Evolutionary conservation across 2,797 vertebrate genomes (phyloP).

Genomic region (Paedocypris micromegethes): DNA sequence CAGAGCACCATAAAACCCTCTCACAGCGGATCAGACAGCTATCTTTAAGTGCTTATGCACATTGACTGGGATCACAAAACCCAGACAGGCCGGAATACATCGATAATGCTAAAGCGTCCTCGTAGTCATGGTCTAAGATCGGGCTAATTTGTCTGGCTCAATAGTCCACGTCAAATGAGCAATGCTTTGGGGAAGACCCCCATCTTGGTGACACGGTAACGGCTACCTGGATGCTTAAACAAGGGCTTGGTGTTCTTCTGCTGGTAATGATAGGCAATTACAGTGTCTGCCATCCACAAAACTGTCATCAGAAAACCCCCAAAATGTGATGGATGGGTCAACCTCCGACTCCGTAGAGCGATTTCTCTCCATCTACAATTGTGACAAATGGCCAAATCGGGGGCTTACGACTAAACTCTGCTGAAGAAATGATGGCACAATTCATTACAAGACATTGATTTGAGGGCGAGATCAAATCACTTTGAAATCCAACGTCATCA

Average conservation of each 20-base stretch:
- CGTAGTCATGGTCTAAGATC: neutral
- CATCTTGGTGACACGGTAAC: constrained; percentile 26
- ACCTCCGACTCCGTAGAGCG: constrained; percentile 28
- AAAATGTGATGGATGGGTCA: constrained; percentile 53
- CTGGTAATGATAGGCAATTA: constrained; percentile 61
- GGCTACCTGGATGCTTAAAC: constrained; percentile 56
- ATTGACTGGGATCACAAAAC: neutral
- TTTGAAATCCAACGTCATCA: no score
- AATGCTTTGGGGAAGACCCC: constrained; percentile 6
- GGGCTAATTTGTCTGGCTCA: neutral
- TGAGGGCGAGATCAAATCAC: no score
- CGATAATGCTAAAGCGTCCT: neutral
- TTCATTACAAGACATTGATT: neutral
- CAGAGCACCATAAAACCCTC: constrained; percentile 30
- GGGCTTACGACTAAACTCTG: neutral
- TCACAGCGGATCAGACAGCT: neutral
- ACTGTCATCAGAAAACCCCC: constrained; percentile 47
- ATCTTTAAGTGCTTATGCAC: neutral
- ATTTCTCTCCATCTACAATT: neutral
- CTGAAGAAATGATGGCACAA: neutral
- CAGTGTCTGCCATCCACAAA: constrained; percentile 55
- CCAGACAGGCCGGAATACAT: neutral
- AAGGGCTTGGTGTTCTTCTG: constrained; percentile 43
- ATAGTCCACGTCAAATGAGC: neutral
- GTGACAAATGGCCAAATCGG: no score